Evolutionary conservation across 2,888 invertebrate species (phyloP), one percentile per base, ranked within the genome.

Genomic region (Cryptocephalus moraei): DNA sequence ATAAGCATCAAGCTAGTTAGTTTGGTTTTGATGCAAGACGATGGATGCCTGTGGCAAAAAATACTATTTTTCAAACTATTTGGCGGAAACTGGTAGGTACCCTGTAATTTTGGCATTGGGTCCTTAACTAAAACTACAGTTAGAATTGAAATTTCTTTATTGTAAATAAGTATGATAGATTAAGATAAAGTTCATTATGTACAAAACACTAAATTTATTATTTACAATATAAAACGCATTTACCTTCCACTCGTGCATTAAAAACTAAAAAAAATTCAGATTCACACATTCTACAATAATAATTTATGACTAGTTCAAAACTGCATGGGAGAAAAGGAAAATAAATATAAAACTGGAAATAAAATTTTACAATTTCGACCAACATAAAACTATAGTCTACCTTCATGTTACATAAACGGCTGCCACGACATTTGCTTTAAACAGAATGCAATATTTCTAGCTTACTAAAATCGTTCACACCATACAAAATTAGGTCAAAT

Each of bases 221-320:
- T 69, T 61, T 67, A 68, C 66, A 68, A 65, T 64, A 66, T 67
- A 66, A 68, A 68, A 68, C 65, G 62, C 64, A 62, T 62, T 63
- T 65, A 62, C 56, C 40, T 65, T 61, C 44, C 61, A 64, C 61
- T 64, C 62, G 58, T 56, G 50, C 54, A 47, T 53, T 47, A 57
- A 48, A 59, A 43, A 43, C 33, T 22, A 43, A 55, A 56, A 59
- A 58, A 47, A 41, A 46, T 46, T 46, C 46, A 55, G 56, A 61
- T 62, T 59, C 64, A 63, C 62, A 62, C 64, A 52, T 57, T 48
- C 53, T 55, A 48, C 34, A 41, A 56, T 56, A 63, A 60, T 64
- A 66, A 67, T 62, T 66, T 65, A 65, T 70, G 70, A 70, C 70
- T 70, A 70, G 70, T 64, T 62, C 62, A 61, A 36, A 22, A 22